phyloP scores from a whole-genome alignment of 2,113 vertebrate species.

The Atlantisia rogersi region DNA sequence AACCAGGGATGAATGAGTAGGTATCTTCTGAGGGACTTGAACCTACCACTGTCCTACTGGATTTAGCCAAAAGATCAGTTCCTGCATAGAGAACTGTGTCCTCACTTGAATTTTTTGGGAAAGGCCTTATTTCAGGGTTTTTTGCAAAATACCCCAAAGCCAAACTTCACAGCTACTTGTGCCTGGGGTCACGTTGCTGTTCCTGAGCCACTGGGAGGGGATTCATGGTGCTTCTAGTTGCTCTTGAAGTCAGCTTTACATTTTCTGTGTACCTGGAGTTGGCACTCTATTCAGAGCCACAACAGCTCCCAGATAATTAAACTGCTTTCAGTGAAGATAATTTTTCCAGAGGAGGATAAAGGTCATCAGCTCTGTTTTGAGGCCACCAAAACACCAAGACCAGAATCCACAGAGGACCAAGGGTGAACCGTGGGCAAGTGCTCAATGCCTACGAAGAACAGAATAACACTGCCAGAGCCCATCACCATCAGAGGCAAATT shows the following conservation, averaged over 20 bases:
- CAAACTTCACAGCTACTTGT: neutral
- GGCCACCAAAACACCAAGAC: neutral
- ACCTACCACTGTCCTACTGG: neutral
- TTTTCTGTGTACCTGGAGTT: neutral
- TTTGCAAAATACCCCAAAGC: neutral
- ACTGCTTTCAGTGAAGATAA: neutral
- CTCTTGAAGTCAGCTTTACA: neutral
- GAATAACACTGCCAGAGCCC: neutral
- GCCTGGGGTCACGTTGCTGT: neutral
- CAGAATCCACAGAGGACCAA: neutral
- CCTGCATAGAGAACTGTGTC: neutral
- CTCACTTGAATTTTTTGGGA: neutral
- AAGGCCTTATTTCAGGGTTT: neutral
- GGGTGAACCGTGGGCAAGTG: neutral
- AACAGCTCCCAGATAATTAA: neutral
- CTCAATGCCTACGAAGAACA: neutral
- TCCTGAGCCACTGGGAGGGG: neutral
- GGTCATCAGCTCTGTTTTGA: neutral
- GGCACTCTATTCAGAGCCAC: neutral
- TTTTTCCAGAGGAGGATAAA: neutral
- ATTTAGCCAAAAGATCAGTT: neutral
- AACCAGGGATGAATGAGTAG: neutral
- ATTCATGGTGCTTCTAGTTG: neutral
- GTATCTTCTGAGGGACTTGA: neutral
- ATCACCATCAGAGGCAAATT: neutral